A percentile compares a stretch with the other conserved stretches of the same genome.
Conservation (phyloP, 1,140 invertebrate genomes). For the Paramacrobiotus metropolitanus region DNA sequence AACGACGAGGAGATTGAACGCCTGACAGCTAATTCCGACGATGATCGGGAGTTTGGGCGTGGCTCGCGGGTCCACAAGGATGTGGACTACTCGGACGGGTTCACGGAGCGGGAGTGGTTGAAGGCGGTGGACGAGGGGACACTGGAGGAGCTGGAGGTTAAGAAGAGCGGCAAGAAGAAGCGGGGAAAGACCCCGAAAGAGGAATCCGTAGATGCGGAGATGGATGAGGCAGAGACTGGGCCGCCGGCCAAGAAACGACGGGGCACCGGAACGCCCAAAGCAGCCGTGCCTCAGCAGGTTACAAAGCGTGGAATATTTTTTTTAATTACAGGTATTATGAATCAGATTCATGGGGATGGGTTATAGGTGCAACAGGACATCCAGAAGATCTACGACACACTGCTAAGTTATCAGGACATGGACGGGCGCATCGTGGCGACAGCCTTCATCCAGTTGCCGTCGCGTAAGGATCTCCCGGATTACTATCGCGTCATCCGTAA, state of each 20-base stretch:
- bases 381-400: conserved; percentile 1
- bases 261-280: not conserved
- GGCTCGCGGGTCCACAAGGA: conserved; percentile 85
- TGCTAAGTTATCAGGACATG: conserved; percentile 5
- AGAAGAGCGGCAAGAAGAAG: not conserved
- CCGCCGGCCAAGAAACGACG: too few species aligned
- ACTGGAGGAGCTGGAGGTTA: not conserved
- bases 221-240: not conserved
- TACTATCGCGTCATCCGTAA: conserved; percentile 96
- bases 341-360: too few species aligned
- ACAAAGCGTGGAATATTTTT: too few species aligned
- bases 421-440: conserved; percentile 64
- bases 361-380: too few species aligned
- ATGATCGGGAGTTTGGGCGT: conserved; percentile 47
- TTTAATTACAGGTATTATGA: too few species aligned
- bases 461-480: conserved; percentile 68
- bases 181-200: not conserved
- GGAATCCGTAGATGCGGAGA: not conserved
- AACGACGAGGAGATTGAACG: conserved; percentile 58
- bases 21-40: conserved; percentile 44
- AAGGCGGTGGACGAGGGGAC: conserved; percentile 36
- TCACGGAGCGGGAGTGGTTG: conserved; percentile 90
- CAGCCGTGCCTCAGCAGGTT: too few species aligned
- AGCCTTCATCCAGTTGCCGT: conserved; percentile 82
- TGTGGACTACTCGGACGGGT: conserved; percentile 83